Evolutionary conservation across 2,113 vertebrate species (phyloP).

Genomic region (Telmatochromis sp.): DNA sequence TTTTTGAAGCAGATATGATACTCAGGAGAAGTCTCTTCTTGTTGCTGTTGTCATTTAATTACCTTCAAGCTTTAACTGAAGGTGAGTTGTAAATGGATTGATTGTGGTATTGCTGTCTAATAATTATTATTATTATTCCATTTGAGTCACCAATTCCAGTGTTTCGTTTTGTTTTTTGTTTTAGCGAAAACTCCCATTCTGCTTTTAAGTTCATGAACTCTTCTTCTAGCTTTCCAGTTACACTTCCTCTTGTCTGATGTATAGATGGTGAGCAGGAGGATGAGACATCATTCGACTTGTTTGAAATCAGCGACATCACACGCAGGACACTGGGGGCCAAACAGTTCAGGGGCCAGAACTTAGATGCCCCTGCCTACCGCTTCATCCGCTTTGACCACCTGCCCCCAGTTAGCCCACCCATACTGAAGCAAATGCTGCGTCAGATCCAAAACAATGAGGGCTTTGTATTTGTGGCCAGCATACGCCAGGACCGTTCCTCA

Average conservation of each 20-base stretch:
- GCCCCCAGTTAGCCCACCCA: conserved; percentile 76
- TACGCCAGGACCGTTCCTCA: conserved; percentile 85
- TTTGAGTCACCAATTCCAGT: neutral
- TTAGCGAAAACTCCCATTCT: neutral
- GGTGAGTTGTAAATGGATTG: conserved; percentile 62
- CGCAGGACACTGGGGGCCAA: conserved; percentile 90
- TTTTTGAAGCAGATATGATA: conserved; percentile 76
- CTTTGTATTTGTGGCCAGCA: conserved; percentile 84
- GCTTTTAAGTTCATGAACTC: neutral
- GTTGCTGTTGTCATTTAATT: conserved; percentile 70
- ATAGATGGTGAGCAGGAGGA: conserved; percentile 81
- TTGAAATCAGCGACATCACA: conserved; percentile 86
- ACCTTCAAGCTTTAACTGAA: conserved; percentile 69
- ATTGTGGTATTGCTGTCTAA: neutral
- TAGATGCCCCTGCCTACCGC: conserved; percentile 77
- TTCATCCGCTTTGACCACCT: conserved; percentile 95
- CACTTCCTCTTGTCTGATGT: neutral
- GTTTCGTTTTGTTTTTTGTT: neutral
- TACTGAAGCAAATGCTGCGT: conserved; percentile 75
- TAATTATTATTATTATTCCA: neutral
- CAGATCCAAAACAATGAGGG: conserved; percentile 81
- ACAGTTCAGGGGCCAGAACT: conserved; percentile 85
- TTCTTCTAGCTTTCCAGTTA: neutral
- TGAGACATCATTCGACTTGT: conserved; percentile 82
- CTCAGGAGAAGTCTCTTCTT: conserved; percentile 72